phyloP scores from a whole-genome alignment of 2,888 invertebrate species.

The Andrena camellia region DNA sequence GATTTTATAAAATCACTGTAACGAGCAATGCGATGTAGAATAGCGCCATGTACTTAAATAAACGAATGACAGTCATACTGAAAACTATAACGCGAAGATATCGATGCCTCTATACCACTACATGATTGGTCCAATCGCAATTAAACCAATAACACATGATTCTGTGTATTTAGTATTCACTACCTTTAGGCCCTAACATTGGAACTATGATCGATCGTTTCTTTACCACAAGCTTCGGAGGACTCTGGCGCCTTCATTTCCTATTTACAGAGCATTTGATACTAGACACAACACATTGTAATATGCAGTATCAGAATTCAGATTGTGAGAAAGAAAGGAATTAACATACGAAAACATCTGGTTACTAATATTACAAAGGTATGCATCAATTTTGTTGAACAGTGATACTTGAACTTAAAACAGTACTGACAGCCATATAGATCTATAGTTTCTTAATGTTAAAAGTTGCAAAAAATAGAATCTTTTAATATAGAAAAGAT shows the following conservation, averaged over 20 bases:
- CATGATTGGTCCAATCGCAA: constrained; percentile 63
- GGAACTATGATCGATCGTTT: constrained; percentile 9
- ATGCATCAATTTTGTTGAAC: constrained; percentile 45
- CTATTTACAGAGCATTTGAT: constrained; percentile 3
- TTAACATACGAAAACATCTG: constrained; percentile 28
- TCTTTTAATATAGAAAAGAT: constrained; percentile 66
- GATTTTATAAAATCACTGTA: constrained; percentile 33
- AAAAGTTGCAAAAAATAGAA: constrained; percentile 66
- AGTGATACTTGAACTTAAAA: constrained; percentile 54
- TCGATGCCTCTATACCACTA: constrained; percentile 45
- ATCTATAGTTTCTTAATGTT: constrained; percentile 61
- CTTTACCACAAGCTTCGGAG: constrained; percentile 18
- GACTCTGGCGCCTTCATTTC: constrained; percentile 8
- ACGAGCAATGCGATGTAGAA: constrained; percentile 17
- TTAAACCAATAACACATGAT: constrained; percentile 63
- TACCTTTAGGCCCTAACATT: constrained; percentile 50
- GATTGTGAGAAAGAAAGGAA: constrained; percentile 21
- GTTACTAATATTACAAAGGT: constrained; percentile 27
- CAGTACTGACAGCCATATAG: constrained; percentile 48
- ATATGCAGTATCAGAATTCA: constrained; percentile 16
- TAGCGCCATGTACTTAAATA: constrained; percentile 1
- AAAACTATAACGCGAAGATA: constrained; percentile 24
- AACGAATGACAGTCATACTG: neutral
- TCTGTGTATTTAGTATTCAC: constrained; percentile 43
- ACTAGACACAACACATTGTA: constrained; percentile 12